phyloP scores from a whole-genome alignment of 2,797 vertebrate species.

The Anas georgica region DNA sequence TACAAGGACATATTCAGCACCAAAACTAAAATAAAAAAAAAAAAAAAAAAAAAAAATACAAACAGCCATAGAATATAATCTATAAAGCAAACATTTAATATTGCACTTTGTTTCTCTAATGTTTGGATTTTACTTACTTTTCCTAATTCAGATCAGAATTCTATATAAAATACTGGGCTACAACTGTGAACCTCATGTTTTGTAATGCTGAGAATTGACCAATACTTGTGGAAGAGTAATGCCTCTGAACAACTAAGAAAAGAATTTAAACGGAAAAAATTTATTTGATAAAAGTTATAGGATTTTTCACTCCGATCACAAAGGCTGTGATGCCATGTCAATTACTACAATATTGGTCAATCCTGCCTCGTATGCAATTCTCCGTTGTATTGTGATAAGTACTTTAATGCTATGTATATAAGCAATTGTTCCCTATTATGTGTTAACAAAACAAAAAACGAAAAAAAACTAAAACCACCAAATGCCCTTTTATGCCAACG shows the following conservation, averaged over 20 bases:
- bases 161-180: conserved; percentile 90
- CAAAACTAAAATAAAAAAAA: conserved; percentile 83
- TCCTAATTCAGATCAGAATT: conserved; percentile 83
- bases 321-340: conserved; percentile 60
- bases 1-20: conserved; percentile 90
- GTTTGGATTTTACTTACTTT: conserved; percentile 79
- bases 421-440: conserved; percentile 86
- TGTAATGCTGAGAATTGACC: conserved; percentile 83
- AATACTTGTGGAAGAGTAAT: conserved; percentile 80
- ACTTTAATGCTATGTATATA: conserved; percentile 82
- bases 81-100: conserved; percentile 93
- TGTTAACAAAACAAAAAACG: conserved; percentile 72
- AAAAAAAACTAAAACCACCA: conserved; percentile 78
- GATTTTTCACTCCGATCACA: conserved; percentile 43
- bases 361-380: conserved; percentile 70
- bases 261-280: conserved; percentile 46
- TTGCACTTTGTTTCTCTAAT: conserved; percentile 97
- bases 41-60: conserved; percentile 77
- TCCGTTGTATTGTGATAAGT: conserved; percentile 59
- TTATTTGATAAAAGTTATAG: conserved; percentile 60
- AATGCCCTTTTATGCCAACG: conserved; percentile 87
- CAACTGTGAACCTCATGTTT: conserved; percentile 74
- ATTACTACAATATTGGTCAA: conserved; percentile 78
- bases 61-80: conserved; percentile 90
- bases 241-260: conserved; percentile 65